These are phyloP conservation scores for Chouioia cunea DNA, from an alignment of 2,888 invertebrate species.

Conservation along the genomic window DNA sequence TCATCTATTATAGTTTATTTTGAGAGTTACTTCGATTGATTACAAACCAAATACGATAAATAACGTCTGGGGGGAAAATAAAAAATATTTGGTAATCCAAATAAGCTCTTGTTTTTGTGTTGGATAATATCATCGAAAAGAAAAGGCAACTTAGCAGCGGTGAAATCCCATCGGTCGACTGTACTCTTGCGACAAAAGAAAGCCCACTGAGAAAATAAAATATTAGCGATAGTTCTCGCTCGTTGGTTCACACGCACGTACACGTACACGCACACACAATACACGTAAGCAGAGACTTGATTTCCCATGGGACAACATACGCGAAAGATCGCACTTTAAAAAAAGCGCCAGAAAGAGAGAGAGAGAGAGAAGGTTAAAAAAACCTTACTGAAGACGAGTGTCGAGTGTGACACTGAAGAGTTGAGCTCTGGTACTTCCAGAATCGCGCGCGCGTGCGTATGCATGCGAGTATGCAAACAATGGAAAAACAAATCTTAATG, in stretches of 20 bases:
- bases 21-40: too few species aligned
- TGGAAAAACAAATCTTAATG: too few species aligned
- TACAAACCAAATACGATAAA: too few species aligned
- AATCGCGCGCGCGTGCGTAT: not conserved
- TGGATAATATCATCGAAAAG: too few species aligned
- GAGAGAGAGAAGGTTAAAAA: slow-evolving; percentile 17
- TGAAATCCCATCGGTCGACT: slow-evolving; percentile 37
- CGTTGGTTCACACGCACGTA: not conserved
- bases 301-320: slow-evolving; percentile 63
- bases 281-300: slow-evolving; percentile 54
- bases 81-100: too few species aligned
- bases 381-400: slow-evolving; percentile 1
- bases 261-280: slow-evolving; percentile 33
- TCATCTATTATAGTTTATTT: too few species aligned
- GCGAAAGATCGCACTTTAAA: slow-evolving; percentile 44
- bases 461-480: not conserved
- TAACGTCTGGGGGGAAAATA: too few species aligned
- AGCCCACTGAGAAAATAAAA: slow-evolving; percentile 55
- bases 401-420: not conserved
- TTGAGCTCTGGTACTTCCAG: not conserved
- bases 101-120: not conserved
- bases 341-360: not conserved
- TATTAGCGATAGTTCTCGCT: slow-evolving; percentile 56
- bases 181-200: slow-evolving; percentile 49
- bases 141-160: not conserved